phyloP scores from a whole-genome alignment of 2,888 invertebrate genomes.

The Uropetala carovei region DNA sequence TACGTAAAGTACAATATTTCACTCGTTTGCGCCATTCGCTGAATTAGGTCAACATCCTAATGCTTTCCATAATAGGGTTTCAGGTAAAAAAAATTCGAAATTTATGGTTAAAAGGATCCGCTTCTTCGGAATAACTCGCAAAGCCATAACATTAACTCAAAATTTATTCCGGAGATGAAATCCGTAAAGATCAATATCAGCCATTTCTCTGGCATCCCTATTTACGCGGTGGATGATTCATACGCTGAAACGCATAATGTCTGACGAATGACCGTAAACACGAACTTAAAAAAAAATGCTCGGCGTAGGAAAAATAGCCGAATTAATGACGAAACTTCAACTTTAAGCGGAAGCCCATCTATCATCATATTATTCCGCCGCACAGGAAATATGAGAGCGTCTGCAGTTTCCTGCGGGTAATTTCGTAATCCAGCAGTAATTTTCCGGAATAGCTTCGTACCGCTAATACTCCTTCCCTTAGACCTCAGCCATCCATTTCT shows the following conservation, averaged over 20 bases:
- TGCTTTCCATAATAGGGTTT: too few relatives aligned
- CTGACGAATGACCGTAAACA: not conserved
- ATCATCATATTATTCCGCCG: not conserved
- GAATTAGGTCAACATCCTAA: too few relatives aligned
- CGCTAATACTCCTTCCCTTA: not conserved
- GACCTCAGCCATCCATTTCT: not conserved
- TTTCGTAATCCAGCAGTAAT: not conserved
- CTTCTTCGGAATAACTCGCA: too few relatives aligned
- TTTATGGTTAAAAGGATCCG: too few relatives aligned
- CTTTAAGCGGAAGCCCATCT: not conserved
- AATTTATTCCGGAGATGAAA: too few relatives aligned
- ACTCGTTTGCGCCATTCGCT: too few relatives aligned
- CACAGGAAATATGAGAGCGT: not conserved
- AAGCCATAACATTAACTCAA: too few relatives aligned
- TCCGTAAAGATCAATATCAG: too few relatives aligned
- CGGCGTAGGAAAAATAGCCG: not conserved
- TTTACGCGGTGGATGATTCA: not conserved
- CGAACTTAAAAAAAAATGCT: not conserved
- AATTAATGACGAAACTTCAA: not conserved
- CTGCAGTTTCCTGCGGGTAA: not conserved
- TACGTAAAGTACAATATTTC: too few relatives aligned
- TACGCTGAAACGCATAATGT: not conserved
- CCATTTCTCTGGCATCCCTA: too few relatives aligned
- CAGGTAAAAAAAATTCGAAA: too few relatives aligned
- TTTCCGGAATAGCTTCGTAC: conserved; percentile 1